Evolutionary conservation across 1,140 invertebrate genomes (phyloP).

Genomic region (Eufriesea mexicana): DNA sequence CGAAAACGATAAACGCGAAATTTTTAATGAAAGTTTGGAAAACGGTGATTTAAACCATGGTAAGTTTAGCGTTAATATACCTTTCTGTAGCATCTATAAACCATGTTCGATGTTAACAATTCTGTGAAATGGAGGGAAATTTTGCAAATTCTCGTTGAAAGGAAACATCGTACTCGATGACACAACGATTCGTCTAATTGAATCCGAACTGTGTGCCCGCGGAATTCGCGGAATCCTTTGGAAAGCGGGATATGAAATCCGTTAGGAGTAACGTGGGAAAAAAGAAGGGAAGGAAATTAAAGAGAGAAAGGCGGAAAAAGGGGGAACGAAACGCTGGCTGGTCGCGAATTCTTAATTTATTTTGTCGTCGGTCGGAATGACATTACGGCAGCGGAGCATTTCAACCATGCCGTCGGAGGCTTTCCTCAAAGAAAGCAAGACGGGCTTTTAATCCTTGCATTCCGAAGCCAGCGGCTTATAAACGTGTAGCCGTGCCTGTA

Average conservation of each 20-base stretch:
- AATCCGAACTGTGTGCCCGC: not conserved
- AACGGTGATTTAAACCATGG: too few species aligned
- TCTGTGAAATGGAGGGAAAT: too few species aligned
- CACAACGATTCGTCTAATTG: slow-evolving; percentile 1
- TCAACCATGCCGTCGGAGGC: not conserved
- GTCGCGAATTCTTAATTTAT: slow-evolving; percentile 41
- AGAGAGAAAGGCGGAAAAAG: too few species aligned
- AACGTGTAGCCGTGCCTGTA: slow-evolving; percentile 63
- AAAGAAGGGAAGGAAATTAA: too few species aligned
- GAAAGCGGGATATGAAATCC: slow-evolving; percentile 16
- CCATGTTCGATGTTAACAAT: too few species aligned
- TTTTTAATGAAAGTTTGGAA: too few species aligned
- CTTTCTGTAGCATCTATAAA: too few species aligned
- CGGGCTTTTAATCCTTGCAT: slow-evolving; percentile 69
- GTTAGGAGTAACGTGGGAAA: not conserved
- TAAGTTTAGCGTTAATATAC: too few species aligned
- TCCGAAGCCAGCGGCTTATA: slow-evolving; percentile 68
- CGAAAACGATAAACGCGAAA: too few species aligned
- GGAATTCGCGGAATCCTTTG: not conserved
- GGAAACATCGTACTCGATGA: not conserved
- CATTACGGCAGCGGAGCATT: slow-evolving; percentile 6
- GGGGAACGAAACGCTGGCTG: too few species aligned
- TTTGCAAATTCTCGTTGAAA: not conserved
- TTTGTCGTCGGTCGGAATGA: slow-evolving; percentile 13
- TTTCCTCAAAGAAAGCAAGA: slow-evolving; percentile 48